Base-by-base conservation (phyloP, 2,113 vertebrate species). In the Sigmodon hispidus region DNA sequence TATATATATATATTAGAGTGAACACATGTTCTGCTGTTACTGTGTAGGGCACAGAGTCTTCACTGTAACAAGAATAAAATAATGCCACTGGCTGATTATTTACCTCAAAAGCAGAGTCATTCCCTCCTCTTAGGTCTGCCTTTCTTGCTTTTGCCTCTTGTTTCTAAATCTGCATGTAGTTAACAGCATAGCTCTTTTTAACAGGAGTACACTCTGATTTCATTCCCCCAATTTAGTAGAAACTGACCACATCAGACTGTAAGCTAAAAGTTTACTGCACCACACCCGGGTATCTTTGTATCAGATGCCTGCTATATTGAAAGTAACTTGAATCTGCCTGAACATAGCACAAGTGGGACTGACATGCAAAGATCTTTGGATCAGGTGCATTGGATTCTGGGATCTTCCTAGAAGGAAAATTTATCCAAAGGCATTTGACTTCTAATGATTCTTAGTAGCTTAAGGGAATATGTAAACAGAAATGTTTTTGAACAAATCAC, bases 361-460 rank as follows among this genome's bases (percentile, higher is more conserved):
- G 36, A 69, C 45, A 61, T 55, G 73, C 76, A 92, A 91, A 79
- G 75, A 83, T 34, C 76, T 16, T 9, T 92, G 31, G 96, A 95
- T 85, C 50, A 55, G 52, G 75, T 96, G 55, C 59, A 86, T 94
- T 87, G 26, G 22, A 80, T 55, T 93, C 52, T 43, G 93, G 73
- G 17, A 76, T 96, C 63, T 94, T 92, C 52, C 43, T 73, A 40
- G 52, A 76, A 85, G 95, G 67, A 34, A 94, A 94, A 85, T 31
- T 59, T 85, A 76, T 40, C 65, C n/a, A 77, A 76, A 81, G 55
- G 40, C 15, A 72, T 91, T 89, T 87, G 87, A 75, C 36, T 94
- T 92, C 34, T 72, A 79, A 86, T 76, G 77, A 21, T 50, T 97
- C 89, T 91, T 69, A 75, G 87, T 89, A 61, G 61, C 50, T 94